Evolutionary conservation across 2,888 invertebrate genomes (phyloP).

Genomic region (Scrobipalpa atriplicella): DNA sequence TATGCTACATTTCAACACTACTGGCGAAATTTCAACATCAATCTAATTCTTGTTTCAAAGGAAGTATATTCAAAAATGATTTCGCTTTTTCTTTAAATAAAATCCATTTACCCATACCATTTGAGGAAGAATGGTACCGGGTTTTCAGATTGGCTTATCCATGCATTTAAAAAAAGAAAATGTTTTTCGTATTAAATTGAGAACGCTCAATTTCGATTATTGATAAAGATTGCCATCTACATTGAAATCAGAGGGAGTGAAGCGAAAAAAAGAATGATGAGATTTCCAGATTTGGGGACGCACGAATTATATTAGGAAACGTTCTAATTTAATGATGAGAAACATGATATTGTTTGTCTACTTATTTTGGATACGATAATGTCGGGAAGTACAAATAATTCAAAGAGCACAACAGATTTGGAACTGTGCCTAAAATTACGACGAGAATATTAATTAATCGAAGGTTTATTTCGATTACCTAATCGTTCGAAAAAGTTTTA

Average conservation of each 20-base stretch:
- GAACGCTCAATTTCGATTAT: slow-evolving; percentile 18
- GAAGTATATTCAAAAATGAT: neutral
- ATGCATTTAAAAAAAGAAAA: slow-evolving; percentile 13
- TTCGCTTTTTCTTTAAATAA: neutral
- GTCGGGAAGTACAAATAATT: neutral
- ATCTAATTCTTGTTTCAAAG: neutral
- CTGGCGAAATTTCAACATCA: neutral
- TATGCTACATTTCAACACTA: neutral
- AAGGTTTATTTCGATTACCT: neutral
- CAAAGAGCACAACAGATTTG: neutral
- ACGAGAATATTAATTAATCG: neutral
- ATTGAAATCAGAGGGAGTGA: slow-evolving; percentile 6
- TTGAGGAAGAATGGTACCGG: neutral
- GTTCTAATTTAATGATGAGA: neutral
- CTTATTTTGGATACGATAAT: neutral
- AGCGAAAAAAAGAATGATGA: slow-evolving; percentile 14
- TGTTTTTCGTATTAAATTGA: slow-evolving; percentile 10
- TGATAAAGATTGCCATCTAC: slow-evolving; percentile 20
- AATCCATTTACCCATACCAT: neutral
- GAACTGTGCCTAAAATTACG: neutral
- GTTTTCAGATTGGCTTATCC: neutral
- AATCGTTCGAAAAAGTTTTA: neutral
- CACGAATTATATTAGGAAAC: neutral
- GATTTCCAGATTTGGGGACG: neutral
- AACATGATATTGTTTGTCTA: neutral